Base-by-base conservation (phyloP, 2,113 vertebrate species). In the Ivindomyrus marchei region DNA sequence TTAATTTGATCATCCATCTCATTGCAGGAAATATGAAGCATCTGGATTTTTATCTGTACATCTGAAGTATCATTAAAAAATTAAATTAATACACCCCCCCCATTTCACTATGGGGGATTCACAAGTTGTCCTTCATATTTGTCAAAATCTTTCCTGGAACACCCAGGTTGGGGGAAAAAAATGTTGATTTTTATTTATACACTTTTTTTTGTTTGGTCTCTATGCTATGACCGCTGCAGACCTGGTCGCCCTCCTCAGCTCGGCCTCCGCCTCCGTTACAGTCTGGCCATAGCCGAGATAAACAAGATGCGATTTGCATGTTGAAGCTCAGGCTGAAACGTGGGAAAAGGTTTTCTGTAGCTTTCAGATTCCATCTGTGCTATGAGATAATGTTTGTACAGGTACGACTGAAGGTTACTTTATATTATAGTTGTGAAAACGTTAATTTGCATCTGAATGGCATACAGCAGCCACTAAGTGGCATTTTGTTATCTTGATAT, bases 321-420 rank as follows among this genome's bases (percentile, higher is more conserved):
- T 4, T 19, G 50, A 90, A 52, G 53, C 53, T n/a, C 58, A 66
- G 24, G 24, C 58, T 19, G 45, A 74, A 45, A 88, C 31, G 50
- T 58, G 87, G n/a, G 36, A 45, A 39, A 52, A 39, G 49, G 8
- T 62, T 90, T 13, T 90, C 56, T n/a, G 6, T 5, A 49, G 27
- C 52, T 52, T 62, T 85, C 62, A 19, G 49, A 74, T n/a, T 58
- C 46, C 46, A 88, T 89, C 50, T 42, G 50, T 87, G 58, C 49
- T 24, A 49, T 19, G 42, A 17, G 84, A 66, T 88, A 84, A 80
- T 46, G 45, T 45, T 46, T 46, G 42, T 21, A 47, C 21, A 39
- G 85, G 85, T 91, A 39, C 42, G 77, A 66, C n/a, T 49, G 90
- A 84, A 50, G 77, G 31, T 47, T 49, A 80, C 66, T n/a, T 49